phyloP scores from a whole-genome alignment of 2,888 invertebrate species.

The Anticlea derivata region DNA sequence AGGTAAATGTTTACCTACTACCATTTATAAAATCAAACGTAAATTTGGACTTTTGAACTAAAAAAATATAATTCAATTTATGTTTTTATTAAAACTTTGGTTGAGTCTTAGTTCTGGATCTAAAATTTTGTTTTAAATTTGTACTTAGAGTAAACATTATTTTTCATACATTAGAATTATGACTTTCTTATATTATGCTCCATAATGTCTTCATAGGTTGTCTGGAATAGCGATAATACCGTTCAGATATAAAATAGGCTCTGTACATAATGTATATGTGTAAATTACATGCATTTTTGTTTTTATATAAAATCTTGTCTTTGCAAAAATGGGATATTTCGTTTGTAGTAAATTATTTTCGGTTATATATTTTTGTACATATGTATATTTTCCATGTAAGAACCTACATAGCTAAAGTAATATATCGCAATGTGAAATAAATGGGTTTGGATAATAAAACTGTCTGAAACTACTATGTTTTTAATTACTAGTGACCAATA shows the following conservation, averaged over 20 bases:
- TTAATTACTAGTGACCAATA: neutral
- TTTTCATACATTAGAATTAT: too few species aligned
- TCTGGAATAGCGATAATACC: neutral
- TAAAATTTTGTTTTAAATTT: neutral
- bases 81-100: too few species aligned
- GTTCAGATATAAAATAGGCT: neutral
- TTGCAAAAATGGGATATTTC: neutral
- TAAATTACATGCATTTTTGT: conserved; percentile 23
- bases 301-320: conserved; percentile 8
- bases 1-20: too few species aligned
- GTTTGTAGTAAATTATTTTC: conserved; percentile 24
- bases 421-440: conserved; percentile 17
- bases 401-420: conserved; percentile 14
- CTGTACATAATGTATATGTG: conserved; percentile 22
- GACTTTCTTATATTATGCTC: neutral
- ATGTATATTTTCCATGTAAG: conserved; percentile 22
- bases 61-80: too few species aligned
- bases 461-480: conserved; percentile 5
- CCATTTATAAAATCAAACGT: too few species aligned
- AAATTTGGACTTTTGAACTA: too few species aligned
- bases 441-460: conserved; percentile 23
- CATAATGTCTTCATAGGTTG: neutral
- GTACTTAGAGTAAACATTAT: neutral
- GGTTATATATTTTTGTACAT: conserved; percentile 27
- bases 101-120: neutral